Percentiles rank a stretch among this genome's conserved stretches.
Conservation (phyloP, 2,113 vertebrate genomes). For the Clarias macrocephalus region DNA sequence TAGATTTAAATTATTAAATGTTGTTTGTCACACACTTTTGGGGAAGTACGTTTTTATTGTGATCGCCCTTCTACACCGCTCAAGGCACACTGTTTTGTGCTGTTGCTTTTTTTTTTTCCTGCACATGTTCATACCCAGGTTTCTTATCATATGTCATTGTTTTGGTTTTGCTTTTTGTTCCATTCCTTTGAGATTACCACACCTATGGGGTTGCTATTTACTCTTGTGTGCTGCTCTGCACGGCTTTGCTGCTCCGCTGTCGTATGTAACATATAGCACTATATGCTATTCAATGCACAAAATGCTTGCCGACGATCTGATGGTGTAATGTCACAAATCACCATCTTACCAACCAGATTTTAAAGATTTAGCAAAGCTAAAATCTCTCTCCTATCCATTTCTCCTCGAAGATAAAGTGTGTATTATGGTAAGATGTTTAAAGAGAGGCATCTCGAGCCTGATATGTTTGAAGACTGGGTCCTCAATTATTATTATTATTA, state of each 20-base stretch:
- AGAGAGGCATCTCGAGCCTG: neutral
- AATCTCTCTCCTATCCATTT: neutral
- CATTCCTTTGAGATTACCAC: constrained; percentile 30
- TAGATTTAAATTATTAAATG: neutral
- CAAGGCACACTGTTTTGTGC: constrained; percentile 26
- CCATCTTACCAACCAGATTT: neutral
- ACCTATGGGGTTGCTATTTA: constrained; percentile 44
- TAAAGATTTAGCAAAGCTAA: neutral
- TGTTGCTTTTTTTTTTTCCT: constrained; percentile 63
- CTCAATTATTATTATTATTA: neutral
- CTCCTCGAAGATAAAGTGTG: neutral
- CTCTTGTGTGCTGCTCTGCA: constrained; percentile 10
- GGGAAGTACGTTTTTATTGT: neutral
- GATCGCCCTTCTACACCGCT: neutral
- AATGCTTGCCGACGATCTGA: constrained; percentile 6
- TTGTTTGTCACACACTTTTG: neutral
- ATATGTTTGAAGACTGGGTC: neutral
- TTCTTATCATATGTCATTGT: constrained; percentile 62
- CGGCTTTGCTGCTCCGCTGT: neutral
- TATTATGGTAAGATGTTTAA: neutral
- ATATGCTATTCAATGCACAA: constrained; percentile 40
- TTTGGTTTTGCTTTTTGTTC: constrained; percentile 57
- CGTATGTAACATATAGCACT: neutral
- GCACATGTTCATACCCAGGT: constrained; percentile 53
- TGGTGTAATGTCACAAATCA: constrained; percentile 13